A percentile compares a stretch with the other conserved stretches of the same genome.
phyloP scores from a whole-genome alignment of 2,797 vertebrate species.

The Pogonophryne albipinna region DNA sequence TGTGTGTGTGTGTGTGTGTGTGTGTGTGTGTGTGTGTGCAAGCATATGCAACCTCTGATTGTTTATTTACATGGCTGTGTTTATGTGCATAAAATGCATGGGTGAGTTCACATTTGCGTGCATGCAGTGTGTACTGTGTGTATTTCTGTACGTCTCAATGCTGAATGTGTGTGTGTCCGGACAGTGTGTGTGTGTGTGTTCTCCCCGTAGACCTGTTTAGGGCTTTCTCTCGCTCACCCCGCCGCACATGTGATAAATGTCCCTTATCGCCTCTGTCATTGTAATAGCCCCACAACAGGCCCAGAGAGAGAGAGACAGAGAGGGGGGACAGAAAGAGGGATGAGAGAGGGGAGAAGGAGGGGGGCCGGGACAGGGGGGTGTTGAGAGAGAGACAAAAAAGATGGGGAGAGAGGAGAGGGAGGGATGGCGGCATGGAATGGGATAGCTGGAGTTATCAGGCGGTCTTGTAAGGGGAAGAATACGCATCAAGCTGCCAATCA shows the following conservation, averaged over 20 bases:
- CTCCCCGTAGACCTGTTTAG: conserved; percentile 85
- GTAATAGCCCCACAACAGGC: conserved; percentile 89
- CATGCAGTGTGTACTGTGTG: conserved; percentile 29
- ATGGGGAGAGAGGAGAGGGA: conserved; percentile 43
- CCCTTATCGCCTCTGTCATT: conserved; percentile 91
- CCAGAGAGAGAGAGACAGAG: conserved; percentile 60
- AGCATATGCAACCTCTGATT: conserved; percentile 43
- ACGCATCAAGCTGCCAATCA: conserved; percentile 91
- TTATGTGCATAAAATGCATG: conserved; percentile 33
- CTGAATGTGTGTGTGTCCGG: neutral
- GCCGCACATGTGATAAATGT: conserved; percentile 89
- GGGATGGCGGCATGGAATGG: conserved; percentile 71
- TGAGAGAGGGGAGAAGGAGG: conserved; percentile 35
- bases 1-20: conserved; percentile 33
- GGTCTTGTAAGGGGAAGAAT: conserved; percentile 85
- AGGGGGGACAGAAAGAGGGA: conserved; percentile 27
- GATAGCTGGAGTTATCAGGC: conserved; percentile 84
- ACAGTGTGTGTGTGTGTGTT: conserved; percentile 28
- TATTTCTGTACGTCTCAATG: conserved; percentile 19
- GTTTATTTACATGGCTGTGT: conserved; percentile 58
- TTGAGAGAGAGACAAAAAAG: conserved; percentile 36
- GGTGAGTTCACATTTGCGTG: conserved; percentile 34
- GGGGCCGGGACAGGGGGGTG: conserved; percentile 33
- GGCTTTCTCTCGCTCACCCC: conserved; percentile 81
- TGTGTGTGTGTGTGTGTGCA: no score